Evolutionary conservation across 2,888 invertebrate species (phyloP), one percentile per base, ranked within the genome.

Genomic region (Hydropsyche betteni): DNA sequence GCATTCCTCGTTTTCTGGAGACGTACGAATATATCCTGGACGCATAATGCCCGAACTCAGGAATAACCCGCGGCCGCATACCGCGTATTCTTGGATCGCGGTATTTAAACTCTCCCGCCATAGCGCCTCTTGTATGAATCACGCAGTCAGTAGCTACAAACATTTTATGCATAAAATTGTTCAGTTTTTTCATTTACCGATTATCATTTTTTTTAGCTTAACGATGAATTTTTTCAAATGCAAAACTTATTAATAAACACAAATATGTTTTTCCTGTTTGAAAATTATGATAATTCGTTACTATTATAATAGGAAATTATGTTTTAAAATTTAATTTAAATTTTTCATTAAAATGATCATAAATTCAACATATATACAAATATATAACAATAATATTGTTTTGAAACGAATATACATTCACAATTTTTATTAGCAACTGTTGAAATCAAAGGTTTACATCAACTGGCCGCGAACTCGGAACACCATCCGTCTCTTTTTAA

Each of bases 61-160:
- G 70, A 75, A 75, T 71, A 71, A 38, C 70, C 71, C 51, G n/a
- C 68, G 58, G 75, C 51, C 70, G 68, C 75, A 75, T 75, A 75
- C 75, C 75, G 71, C 50, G 61, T 75, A 75, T 75, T 75, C 70
- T 75, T 75, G 71, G 75, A 71, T 52, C 75, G 53, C 71, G 75
- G 75, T 75, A 75, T 75, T 75, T 75, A 75, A 75, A 75, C 75
- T 24, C 72, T 72, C 72, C 72, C 72, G 72, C 58, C 72, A 61
- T 58, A 24, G 24, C 24, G 2, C 24, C 24, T 24, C 24, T 24
- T 7, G 58, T 33, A 72, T 72, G 72, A 72, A 58, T 72, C 72
- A 72, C 58, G 4, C 10, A 5, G 61, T 1, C 72, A 61, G 53
- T 0, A 24, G 2, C 6, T 14, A 24, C 5, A n/a, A 64, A 64